A percentile compares a stretch with the other conserved stretches of the same genome.
Evolutionary conservation across 2,888 invertebrate genomes (phyloP).

Genomic region (Nemoura dubitans): DNA sequence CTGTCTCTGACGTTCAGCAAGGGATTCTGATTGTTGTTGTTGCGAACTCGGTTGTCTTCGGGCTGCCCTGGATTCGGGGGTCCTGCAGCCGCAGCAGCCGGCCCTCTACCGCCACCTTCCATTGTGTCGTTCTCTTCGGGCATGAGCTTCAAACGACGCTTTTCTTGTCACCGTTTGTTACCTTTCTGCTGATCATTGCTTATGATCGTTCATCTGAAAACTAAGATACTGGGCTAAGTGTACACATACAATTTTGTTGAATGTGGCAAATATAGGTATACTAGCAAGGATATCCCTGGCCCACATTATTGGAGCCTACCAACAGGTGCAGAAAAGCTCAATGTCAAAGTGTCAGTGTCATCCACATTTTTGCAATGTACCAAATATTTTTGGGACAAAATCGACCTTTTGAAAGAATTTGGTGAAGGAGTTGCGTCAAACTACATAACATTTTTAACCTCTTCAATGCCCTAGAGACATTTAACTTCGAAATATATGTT

Average conservation of each 20-base stretch:
- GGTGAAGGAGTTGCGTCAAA: too few species aligned
- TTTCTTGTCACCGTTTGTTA: not conserved
- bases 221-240: not conserved
- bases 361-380: not conserved
- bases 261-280: not conserved
- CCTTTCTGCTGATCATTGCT: not conserved
- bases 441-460: too few species aligned
- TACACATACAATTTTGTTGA: not conserved
- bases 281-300: not conserved
- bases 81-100: not conserved
- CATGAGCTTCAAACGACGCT: not conserved
- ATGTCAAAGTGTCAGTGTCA: not conserved
- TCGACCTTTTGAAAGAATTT: not conserved
- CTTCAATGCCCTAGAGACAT: not conserved
- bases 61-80: not conserved
- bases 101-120: slow-evolving; percentile 21
- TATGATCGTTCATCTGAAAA: not conserved
- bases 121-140: slow-evolving; percentile 18
- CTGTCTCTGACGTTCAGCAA: slow-evolving; percentile 88
- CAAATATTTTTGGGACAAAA: not conserved
- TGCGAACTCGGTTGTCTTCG: slow-evolving; percentile 53
- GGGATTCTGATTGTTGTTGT: slow-evolving; percentile 72
- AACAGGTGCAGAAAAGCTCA: not conserved
- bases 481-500: not conserved
- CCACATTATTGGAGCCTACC: not conserved